Conservation (phyloP, 2,797 vertebrate genomes). For the Cossypha niveicapilla region DNA sequence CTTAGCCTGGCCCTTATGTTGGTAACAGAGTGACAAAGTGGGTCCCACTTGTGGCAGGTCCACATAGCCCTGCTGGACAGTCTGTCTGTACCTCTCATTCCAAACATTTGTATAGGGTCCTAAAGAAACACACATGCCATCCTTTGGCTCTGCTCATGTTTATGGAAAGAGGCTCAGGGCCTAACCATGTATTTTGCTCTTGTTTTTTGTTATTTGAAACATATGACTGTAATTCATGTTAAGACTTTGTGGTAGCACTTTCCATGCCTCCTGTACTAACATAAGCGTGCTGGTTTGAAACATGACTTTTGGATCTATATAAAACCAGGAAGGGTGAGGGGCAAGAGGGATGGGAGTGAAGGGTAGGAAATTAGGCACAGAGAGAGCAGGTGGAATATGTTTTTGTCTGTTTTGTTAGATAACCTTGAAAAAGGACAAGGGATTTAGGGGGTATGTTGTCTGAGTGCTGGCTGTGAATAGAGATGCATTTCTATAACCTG, state of each 20-base stretch:
- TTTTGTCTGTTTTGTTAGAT: background rate
- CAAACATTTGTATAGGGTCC: accelerated
- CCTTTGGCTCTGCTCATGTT: accelerated
- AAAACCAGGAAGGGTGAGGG: background rate
- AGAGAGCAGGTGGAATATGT: background rate
- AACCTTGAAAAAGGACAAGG: background rate
- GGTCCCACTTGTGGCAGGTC: background rate
- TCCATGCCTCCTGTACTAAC: background rate
- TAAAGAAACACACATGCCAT: background rate
- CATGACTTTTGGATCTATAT: background rate
- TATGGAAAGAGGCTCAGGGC: background rate
- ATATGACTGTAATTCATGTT: background rate
- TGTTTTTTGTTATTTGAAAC: conserved; percentile 2
- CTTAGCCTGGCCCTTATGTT: accelerated
- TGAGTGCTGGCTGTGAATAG: background rate
- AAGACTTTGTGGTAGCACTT: background rate
- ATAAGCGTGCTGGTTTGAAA: background rate
- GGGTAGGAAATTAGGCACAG: background rate
- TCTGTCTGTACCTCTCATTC: accelerated
- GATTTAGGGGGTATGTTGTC: background rate
- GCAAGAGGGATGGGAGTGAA: background rate
- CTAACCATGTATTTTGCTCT: background rate
- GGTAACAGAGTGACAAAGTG: accelerated
- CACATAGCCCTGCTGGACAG: accelerated
- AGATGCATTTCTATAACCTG: background rate